Evolutionary conservation across 2,113 vertebrate genomes (phyloP), one percentile per base, ranked within the genome.

Genomic region (Prietella phreatophila): DNA sequence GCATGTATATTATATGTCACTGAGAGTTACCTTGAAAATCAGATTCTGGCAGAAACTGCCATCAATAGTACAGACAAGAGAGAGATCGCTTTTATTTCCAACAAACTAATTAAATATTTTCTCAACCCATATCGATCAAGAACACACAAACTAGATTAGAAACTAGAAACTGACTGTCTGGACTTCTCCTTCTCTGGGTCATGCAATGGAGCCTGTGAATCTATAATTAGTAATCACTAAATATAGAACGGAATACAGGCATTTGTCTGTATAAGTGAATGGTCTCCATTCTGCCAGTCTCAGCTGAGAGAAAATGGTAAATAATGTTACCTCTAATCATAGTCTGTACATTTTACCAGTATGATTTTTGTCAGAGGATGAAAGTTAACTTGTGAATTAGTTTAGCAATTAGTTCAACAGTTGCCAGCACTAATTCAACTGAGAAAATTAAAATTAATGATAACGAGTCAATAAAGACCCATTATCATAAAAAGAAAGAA

Each of bases 221-320:
- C 79, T 87, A 82, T 69, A 27, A 20, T 82, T 86, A n/a, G 61
- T 33, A 33, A 53, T 47, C 6, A 4, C 61, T 82, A 82, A 65
- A 60, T 60, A 87, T 87, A 82, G 79, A 0, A 47, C 42, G 6
- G 42, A 47, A 56, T 3, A 4, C 11, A 13, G 86, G 3, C 27
- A 73, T 56, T 69, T 81, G 78, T 39, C 25, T 79, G 36, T 50
- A 47, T 8, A 61, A 33, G 42, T 50, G 42, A 63, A 63, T 58
- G 27, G 76, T 76, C 73, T 76, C 73, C 11, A 7, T 27, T 76
- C 19, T 76, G 42, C 25, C 39, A 15, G 76, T 33, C 15, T 81
- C 7, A 20, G 15, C 2, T 30, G n/a, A 80, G n/a, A 55, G 27
- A 80, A 80, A 9, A 55, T 3, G 2, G 9, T 80, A 5, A 30